Evolutionary conservation across 2,888 invertebrate species (phyloP).

Genomic region (Diaperis boleti): DNA sequence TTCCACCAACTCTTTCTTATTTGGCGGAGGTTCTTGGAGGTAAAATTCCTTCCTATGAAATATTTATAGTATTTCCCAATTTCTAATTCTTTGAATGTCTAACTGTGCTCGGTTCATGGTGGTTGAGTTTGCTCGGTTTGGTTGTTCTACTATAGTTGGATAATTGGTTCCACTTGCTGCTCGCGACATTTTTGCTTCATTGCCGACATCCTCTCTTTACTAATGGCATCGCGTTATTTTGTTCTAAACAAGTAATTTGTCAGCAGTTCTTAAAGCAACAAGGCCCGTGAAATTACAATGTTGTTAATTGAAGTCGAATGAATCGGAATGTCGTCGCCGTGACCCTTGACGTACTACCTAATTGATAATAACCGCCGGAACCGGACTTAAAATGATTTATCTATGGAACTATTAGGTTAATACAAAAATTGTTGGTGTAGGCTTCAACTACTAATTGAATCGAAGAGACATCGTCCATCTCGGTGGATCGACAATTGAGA

Average conservation of each 20-base stretch:
- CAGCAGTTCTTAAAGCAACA: constrained; percentile 35
- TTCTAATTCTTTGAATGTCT: no score
- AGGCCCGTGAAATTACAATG: not conserved
- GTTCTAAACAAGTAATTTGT: constrained; percentile 46
- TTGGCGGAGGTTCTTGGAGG: no score
- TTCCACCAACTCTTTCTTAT: no score
- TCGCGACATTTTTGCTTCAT: constrained; percentile 58
- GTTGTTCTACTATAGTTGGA: constrained; percentile 22
- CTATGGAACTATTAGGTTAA: constrained; percentile 25
- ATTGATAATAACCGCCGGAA: not conserved
- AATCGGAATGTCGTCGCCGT: not conserved
- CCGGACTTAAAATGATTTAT: no score
- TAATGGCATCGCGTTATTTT: constrained; percentile 29
- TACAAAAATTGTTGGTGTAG: constrained; percentile 32
- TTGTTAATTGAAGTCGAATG: not conserved
- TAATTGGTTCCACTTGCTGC: constrained; percentile 60
- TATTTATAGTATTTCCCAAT: no score
- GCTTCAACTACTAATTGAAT: constrained; percentile 22
- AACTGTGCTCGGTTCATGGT: no score
- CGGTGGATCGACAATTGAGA: constrained; percentile 21
- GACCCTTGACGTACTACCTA: not conserved
- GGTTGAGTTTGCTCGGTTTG: constrained; percentile 21
- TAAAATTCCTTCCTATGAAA: no score
- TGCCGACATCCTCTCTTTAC: constrained; percentile 54
- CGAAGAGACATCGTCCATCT: not conserved